Evolutionary conservation across 1,140 invertebrate species (phyloP), one percentile per base, ranked within the genome.

Genomic region (Sweltsa coloradensis): DNA sequence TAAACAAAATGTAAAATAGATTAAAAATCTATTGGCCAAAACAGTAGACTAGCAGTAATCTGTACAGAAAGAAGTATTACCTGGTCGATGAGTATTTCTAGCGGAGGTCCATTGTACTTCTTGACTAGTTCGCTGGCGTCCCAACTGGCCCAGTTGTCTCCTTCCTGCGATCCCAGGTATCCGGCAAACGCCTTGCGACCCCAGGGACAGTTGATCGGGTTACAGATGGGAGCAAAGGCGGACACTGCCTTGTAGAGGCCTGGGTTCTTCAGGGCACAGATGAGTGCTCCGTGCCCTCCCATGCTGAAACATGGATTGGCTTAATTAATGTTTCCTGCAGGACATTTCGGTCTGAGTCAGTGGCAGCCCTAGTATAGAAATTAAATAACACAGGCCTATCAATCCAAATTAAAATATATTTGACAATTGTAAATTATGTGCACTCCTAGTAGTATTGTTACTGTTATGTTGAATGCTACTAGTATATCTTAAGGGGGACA

Each of bases 281-380:
- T 83, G 19, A 99, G 65, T 22, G 96, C 95, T 22, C 96, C 96
- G 70, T 97, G 93, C 44, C 95, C 94, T 43, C 94, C 94, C 93
- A 97, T 97, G 60, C 91, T 92, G 57, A 41, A 76, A 69, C 53
- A 52, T 48, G 46, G n/a, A n/a, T n/a, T n/a, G n/a, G n/a, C n/a
- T 47, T 46, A 31, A 31, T 31, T 31, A 31, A 14, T 31, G 29
- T 9, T 31, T 31, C 29, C 14, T 9, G 9, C 29, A 31, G n/a
- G 9, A 31, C 29, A 31, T 31, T n/a, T n/a, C n/a, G n/a, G n/a
- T n/a, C n/a, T n/a, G n/a, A n/a, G n/a, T n/a, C n/a, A n/a, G n/a
- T n/a, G n/a, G n/a, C n/a, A n/a, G n/a, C n/a, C n/a, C n/a, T n/a
- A n/a, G n/a, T n/a, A n/a, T n/a, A 31, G 24, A 21, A 43, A 47